These are phyloP conservation scores for Oscheius onirici DNA, from an alignment of 2,888 invertebrate species.

Conservation along the genomic window DNA sequence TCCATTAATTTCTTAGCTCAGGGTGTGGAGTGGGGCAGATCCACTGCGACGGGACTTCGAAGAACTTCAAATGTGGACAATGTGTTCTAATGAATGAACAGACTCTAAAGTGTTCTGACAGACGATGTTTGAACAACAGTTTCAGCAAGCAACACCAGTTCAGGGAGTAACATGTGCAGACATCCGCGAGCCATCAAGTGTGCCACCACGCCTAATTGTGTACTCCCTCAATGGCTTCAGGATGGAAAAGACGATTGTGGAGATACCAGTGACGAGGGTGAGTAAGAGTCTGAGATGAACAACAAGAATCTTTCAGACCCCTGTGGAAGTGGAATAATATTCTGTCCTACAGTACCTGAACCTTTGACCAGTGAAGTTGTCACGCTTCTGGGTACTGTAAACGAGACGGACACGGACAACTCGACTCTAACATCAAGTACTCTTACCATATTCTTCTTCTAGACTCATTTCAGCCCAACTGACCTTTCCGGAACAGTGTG, in stretches of 20 bases:
- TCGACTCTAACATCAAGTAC: background rate
- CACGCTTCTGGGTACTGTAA: background rate
- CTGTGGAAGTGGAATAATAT: constrained; percentile 8
- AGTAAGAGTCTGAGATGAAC: background rate
- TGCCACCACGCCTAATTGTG: constrained; percentile 58
- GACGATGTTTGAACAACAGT: constrained; percentile 47
- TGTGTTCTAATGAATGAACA: constrained; percentile 52
- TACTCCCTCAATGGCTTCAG: constrained; percentile 60
- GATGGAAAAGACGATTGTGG: constrained; percentile 67
- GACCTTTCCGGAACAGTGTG: constrained; percentile 40
- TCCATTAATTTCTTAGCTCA: background rate
- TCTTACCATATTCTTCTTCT: background rate
- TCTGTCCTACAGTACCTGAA: background rate
- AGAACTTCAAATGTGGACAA: constrained; percentile 53
- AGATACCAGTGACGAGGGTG: constrained; percentile 64
- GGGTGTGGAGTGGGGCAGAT: constrained; percentile 51
- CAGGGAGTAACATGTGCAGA: constrained; percentile 52
- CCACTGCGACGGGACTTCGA: constrained; percentile 51
- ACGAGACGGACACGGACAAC: background rate
- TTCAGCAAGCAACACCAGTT: background rate
- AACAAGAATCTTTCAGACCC: constrained; percentile 4
- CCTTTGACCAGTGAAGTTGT: background rate
- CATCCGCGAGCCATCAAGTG: constrained; percentile 55
- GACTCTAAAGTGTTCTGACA: constrained; percentile 47
- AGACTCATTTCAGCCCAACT: constrained; percentile 1